Evolutionary conservation across 30 jellyfish, hydroid and myxozoan genomes (phyloP).

Genomic region (Mastigias papua): DNA sequence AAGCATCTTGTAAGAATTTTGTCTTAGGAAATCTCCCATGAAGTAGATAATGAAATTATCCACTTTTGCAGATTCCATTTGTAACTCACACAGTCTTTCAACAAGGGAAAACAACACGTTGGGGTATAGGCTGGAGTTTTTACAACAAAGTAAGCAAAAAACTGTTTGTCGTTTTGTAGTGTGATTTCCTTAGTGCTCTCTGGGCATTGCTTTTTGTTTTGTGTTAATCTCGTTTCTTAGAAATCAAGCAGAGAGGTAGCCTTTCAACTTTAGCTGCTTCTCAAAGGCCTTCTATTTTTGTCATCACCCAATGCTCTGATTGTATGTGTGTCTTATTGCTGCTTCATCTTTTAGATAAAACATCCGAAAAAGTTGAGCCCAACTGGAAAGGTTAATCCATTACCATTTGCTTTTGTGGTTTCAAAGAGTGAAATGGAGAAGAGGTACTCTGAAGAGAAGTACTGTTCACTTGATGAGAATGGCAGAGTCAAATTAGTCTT

Average conservation of each 20-base stretch:
- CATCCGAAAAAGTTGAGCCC: background rate
- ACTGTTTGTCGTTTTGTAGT: background rate
- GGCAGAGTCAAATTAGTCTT: slow-evolving; percentile 10
- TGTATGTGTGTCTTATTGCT: background rate
- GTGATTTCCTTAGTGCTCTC: too few species aligned
- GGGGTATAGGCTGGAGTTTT: slow-evolving; percentile 99
- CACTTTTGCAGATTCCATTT: slow-evolving; percentile 54
- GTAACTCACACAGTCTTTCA: slow-evolving; percentile 76
- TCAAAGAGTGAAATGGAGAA: slow-evolving; percentile 8
- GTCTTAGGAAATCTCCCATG: too few species aligned
- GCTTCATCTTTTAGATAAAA: background rate
- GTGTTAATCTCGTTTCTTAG: too few species aligned
- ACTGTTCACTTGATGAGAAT: background rate
- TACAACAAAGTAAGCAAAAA: background rate
- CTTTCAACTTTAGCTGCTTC: too few species aligned
- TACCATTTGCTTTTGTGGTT: slow-evolving; percentile 41
- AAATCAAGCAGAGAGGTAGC: too few species aligned
- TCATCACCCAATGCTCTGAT: too few species aligned
- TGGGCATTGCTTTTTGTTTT: too few species aligned
- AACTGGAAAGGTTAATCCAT: background rate
- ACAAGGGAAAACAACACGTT: slow-evolving; percentile 95
- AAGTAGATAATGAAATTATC: background rate
- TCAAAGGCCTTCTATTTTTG: too few species aligned
- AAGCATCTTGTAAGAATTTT: too few species aligned
- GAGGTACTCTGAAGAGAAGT: background rate